A percentile compares a stretch with the other conserved stretches of the same genome.
These are phyloP conservation scores for Elymnias hypermnestra DNA, from an alignment of 1,140 invertebrate genomes.

Conservation along the genomic window DNA sequence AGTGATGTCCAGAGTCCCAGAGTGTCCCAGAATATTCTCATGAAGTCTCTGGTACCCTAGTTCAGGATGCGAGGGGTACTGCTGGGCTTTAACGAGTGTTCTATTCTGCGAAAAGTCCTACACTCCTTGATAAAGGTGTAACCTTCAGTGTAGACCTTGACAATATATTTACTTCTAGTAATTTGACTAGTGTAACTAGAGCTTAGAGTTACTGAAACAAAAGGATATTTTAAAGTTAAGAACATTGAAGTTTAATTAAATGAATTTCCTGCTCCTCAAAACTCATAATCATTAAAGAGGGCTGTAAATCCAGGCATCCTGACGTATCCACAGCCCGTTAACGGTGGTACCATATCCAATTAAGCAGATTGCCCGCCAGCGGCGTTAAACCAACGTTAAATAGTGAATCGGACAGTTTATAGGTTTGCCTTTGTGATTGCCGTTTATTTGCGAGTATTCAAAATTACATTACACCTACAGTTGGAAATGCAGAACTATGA, in stretches of 20 bases:
- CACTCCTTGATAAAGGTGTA: no score
- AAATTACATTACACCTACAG: constrained; percentile 11
- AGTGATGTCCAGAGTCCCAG: no score
- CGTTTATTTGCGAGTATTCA: constrained; percentile 25
- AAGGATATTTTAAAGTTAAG: neutral
- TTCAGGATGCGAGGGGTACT: no score
- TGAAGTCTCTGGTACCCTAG: no score
- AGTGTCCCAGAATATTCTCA: no score
- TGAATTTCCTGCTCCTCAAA: neutral
- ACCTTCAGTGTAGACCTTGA: no score
- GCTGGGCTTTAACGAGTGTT: no score
- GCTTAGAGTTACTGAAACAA: no score
- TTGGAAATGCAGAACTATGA: no score
- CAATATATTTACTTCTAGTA: no score
- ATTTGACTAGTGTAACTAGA: no score
- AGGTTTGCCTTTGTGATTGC: constrained; percentile 31
- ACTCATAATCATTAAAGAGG: constrained; percentile 19
- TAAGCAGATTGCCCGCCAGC: constrained; percentile 48
- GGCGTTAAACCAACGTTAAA: constrained; percentile 46
- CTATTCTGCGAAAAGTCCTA: no score
- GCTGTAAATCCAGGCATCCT: constrained; percentile 25
- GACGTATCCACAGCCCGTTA: constrained; percentile 34
- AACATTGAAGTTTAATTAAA: neutral
- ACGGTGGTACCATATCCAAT: constrained; percentile 45
- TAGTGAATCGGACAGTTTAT: constrained; percentile 45